These are phyloP conservation scores for Sycophaga agraensis DNA, from an alignment of 1,140 invertebrate species.

Conservation along the genomic window DNA sequence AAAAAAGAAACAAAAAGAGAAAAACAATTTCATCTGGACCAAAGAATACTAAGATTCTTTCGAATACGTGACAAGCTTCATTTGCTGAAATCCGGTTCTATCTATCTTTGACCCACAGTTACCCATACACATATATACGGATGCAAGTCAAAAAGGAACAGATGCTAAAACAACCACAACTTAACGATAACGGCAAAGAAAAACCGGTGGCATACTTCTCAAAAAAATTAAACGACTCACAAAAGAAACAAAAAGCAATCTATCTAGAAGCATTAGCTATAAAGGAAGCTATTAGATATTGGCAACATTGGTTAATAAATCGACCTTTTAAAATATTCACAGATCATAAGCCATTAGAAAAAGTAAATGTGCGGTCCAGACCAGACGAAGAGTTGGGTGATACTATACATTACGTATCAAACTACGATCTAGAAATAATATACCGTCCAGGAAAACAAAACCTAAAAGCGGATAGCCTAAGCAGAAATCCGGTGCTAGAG, in stretches of 20 bases:
- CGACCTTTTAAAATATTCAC: conserved; percentile 23
- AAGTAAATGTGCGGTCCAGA: conserved; percentile 19
- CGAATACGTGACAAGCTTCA: conserved; percentile 25
- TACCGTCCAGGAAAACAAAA: conserved; percentile 26
- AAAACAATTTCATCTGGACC: conserved; percentile 32
- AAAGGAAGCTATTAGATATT: conserved; percentile 28
- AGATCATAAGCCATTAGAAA: conserved; percentile 30
- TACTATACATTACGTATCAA: background rate
- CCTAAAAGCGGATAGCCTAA: conserved; percentile 26
- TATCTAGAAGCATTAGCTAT: conserved; percentile 29
- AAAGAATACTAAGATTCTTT: conserved; percentile 30
- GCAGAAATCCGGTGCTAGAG: conserved; percentile 27
- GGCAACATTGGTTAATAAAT: conserved; percentile 18
- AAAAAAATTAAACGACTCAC: conserved; percentile 24
- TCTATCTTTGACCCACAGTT: conserved; percentile 35
- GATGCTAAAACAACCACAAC: conserved; percentile 31
- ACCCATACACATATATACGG: conserved; percentile 32
- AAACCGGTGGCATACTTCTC: conserved; percentile 25
- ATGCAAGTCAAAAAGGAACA: conserved; percentile 23
- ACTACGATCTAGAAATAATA: conserved; percentile 2
- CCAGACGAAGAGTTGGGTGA: conserved; percentile 6
- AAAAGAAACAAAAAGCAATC: conserved; percentile 22
- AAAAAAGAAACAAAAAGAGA: conserved; percentile 31
- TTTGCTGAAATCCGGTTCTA: conserved; percentile 30
- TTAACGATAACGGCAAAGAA: conserved; percentile 18